phyloP scores from a whole-genome alignment of 2,888 invertebrate genomes.

The Phortica okadai region DNA sequence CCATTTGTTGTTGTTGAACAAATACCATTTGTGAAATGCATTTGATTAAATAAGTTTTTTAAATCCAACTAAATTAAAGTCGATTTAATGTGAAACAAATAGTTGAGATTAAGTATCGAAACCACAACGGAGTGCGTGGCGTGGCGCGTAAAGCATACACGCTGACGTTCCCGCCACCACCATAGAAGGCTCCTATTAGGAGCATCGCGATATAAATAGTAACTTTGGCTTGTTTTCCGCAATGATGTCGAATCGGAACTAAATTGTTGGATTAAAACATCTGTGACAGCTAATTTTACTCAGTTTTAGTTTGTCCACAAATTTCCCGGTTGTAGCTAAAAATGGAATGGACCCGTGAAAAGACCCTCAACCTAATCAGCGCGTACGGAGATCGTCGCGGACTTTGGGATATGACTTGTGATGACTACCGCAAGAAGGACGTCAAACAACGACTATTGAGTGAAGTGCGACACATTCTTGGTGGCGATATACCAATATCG shows the following conservation, averaged over 20 bases:
- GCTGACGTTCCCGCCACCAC: not conserved
- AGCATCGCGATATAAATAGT: not conserved
- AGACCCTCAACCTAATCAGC: constrained; percentile 73
- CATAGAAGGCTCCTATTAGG: not conserved
- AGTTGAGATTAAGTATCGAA: too few relatives aligned
- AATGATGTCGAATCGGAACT: not conserved
- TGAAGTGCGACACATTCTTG: constrained; percentile 70
- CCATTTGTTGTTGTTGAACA: too few relatives aligned
- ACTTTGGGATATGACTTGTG: constrained; percentile 76
- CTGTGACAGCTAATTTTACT: constrained; percentile 38
- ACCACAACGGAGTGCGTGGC: too few relatives aligned
- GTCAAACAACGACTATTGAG: constrained; percentile 72
- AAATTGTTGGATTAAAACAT: not conserved
- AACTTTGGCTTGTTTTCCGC: not conserved
- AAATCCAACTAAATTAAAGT: too few relatives aligned
- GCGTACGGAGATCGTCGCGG: constrained; percentile 75
- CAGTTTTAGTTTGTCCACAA: constrained; percentile 43
- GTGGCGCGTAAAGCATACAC: not conserved
- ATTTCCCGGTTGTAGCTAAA: constrained; percentile 53
- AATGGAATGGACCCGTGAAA: constrained; percentile 76
- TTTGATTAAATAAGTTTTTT: too few relatives aligned
- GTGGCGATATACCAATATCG: constrained; percentile 73
- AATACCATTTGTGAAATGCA: too few relatives aligned
- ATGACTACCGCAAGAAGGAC: constrained; percentile 76
- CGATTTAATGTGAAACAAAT: too few relatives aligned